Evolutionary conservation across 1,140 invertebrate species (phyloP), one percentile per base, ranked within the genome.

Genomic region (Mamestra configurata): DNA sequence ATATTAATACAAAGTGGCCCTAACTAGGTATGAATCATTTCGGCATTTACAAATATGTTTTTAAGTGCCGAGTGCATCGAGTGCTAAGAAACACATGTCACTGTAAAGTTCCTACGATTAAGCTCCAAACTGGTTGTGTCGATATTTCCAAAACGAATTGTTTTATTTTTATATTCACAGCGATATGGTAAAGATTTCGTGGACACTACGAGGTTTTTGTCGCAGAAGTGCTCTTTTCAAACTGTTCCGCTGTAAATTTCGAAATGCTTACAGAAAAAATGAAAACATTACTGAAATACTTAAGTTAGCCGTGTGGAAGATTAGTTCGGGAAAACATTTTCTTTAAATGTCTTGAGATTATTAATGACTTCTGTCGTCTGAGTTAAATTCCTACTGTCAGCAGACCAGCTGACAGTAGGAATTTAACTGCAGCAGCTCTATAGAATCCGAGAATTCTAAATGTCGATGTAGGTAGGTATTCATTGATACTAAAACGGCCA

Each of bases 1-100:
- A 49, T 15, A 31, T 31, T 31, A 43, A 43, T 46, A 46, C 18
- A 37, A 68, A 24, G 18, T 24, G 11, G 43, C 24, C n/a, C 37
- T 13, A 31, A 70, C 15, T 27, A n/a, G n/a, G n/a, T n/a, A 49
- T 51, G 24, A 70, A 49, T 70, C 24, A 31, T 51, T 68, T 46
- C 24, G 64, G 37, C 37, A 68, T 68, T 68, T 68, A 43, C 64
- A 27, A 22, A 59, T 31, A 53, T 53, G 11, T 59, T 59, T 59
- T 15, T 31, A 59, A 59, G 24, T 15, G 10, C 3, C 10, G 53
- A 24, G 3, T 51, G 49, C 10, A 57, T 13, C 4, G 22, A 51
- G 49, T 51, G n/a, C 7, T 51, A 51, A 51, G 20, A 22, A 61
- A 35, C 59, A 64, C 59, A 5, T 37, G 31, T 61, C 31, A 61